Evolutionary conservation across 2,888 invertebrate species (phyloP).

Genomic region (Pandemis cinnamomeana): DNA sequence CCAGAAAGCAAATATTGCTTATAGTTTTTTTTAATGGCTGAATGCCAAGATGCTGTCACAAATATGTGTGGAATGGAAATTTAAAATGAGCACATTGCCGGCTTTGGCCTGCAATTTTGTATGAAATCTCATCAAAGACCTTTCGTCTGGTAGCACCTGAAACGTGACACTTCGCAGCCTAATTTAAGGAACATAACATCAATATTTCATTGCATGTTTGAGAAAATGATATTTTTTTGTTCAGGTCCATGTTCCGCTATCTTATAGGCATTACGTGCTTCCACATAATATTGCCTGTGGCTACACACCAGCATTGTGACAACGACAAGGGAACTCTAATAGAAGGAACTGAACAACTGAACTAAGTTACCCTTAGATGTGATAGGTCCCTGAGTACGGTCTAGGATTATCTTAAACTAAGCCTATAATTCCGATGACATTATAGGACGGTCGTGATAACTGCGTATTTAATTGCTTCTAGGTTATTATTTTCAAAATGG

Average conservation of each 20-base stretch:
- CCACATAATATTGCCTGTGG: slow-evolving; percentile 8
- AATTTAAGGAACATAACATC: no score
- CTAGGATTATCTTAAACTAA: slow-evolving; percentile 3
- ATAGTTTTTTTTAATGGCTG: no score
- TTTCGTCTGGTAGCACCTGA: no score
- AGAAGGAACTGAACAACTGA: background rate
- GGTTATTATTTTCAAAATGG: background rate
- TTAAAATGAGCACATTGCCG: no score
- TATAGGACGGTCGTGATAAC: no score
- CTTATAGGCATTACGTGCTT: slow-evolving; percentile 9
- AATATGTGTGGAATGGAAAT: no score
- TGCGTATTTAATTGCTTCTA: background rate
- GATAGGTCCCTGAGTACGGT: slow-evolving; percentile 12
- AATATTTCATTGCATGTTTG: no score
- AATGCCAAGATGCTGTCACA: no score
- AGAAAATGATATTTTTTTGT: background rate
- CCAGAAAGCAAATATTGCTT: no score
- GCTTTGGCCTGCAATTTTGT: no score
- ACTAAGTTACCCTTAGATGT: background rate
- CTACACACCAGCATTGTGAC: slow-evolving; percentile 1
- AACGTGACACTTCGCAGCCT: no score
- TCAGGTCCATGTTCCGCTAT: background rate
- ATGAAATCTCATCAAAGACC: no score
- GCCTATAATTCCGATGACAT: background rate
- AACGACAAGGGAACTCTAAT: background rate